A percentile compares a stretch with the other conserved stretches of the same genome.
Conservation (phyloP, 2,113 vertebrate genomes). For the Zeus faber region DNA sequence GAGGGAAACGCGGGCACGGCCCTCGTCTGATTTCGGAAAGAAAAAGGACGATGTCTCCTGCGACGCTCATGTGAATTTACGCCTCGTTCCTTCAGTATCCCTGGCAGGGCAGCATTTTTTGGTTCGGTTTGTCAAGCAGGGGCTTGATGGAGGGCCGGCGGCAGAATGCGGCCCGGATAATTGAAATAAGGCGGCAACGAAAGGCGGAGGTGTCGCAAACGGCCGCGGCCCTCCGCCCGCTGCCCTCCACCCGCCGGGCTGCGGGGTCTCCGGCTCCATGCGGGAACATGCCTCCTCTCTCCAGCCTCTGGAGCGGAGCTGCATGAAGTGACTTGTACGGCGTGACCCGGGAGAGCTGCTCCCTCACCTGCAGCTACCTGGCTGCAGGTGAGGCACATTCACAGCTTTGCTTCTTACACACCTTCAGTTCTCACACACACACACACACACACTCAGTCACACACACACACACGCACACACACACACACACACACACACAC, state of each 20-base stretch:
- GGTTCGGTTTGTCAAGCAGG: slow-evolving; percentile 18
- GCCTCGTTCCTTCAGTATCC: no score
- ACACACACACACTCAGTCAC: background rate
- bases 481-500: background rate
- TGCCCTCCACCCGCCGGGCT: no score
- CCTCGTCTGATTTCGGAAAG: no score
- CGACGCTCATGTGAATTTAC: no score
- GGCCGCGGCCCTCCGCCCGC: no score
- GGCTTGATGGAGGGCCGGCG: slow-evolving; percentile 41
- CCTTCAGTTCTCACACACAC: background rate
- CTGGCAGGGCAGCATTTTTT: slow-evolving; percentile 13
- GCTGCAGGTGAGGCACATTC: background rate
- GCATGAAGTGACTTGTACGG: slow-evolving; percentile 40
- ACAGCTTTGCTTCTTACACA: background rate
- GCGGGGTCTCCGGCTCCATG: no score
- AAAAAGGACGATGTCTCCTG: no score
- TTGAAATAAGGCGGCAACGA: slow-evolving; percentile 25
- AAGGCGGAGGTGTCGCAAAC: no score
- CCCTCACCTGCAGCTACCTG: no score
- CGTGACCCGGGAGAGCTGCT: slow-evolving; percentile 8
- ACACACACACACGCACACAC: background rate
- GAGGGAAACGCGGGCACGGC: no score
- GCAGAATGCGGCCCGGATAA: slow-evolving; percentile 24
- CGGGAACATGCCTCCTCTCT: background rate
- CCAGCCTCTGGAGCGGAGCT: slow-evolving; percentile 1